A percentile compares a stretch with the other conserved stretches of the same genome.
These are phyloP conservation scores for Lasioglossum figueresi DNA, from an alignment of 2,888 invertebrate genomes.

Conservation along the genomic window DNA sequence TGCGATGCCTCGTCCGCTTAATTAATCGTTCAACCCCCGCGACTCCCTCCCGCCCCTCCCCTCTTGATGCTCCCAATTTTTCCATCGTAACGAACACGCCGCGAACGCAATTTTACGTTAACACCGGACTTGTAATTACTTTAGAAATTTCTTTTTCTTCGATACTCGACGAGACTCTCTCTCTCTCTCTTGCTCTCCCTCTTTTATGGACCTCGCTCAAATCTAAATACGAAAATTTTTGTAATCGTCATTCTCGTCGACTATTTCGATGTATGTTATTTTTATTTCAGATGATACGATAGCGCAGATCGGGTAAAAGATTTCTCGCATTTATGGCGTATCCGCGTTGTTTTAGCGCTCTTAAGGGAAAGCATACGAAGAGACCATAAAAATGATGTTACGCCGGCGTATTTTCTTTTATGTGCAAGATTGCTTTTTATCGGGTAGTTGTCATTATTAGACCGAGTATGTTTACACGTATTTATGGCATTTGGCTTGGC, in stretches of 20 bases:
- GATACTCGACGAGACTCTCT: background rate
- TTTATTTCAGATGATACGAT: background rate
- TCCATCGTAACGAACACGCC: constrained; percentile 46
- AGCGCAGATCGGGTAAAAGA: no score
- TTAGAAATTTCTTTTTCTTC: constrained; percentile 45
- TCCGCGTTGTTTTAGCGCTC: background rate
- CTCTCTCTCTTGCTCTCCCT: no score
- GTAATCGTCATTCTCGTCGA: background rate
- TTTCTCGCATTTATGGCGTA: background rate
- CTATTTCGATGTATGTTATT: background rate
- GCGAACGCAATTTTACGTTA: constrained; percentile 36
- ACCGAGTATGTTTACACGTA: background rate
- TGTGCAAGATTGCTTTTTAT: background rate
- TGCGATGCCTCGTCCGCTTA: constrained; percentile 61
- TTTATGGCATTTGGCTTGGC: background rate
- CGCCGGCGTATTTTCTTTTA: background rate
- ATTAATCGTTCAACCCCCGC: constrained; percentile 61
- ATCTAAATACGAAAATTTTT: background rate
- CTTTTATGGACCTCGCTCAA: background rate
- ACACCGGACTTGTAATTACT: constrained; percentile 58
- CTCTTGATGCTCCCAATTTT: constrained; percentile 37
- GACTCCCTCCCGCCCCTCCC: background rate
- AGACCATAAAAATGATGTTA: background rate
- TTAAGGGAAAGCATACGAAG: background rate
- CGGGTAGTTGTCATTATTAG: background rate